phyloP scores from a whole-genome alignment of 2,113 vertebrate genomes.

The Archocentrus centrarchus region DNA sequence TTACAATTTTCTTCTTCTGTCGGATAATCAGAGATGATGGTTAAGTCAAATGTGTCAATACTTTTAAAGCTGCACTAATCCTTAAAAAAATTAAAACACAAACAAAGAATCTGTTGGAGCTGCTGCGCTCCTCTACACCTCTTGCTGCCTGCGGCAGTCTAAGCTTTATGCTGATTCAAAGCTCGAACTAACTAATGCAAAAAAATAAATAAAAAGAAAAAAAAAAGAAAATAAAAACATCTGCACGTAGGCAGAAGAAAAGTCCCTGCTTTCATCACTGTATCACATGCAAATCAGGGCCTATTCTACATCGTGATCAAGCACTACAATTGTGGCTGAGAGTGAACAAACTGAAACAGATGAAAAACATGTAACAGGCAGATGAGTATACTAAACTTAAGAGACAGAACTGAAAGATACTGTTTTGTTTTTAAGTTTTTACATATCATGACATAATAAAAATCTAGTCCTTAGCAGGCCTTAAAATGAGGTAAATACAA shows the following conservation, averaged over 20 bases:
- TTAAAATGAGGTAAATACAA: not conserved
- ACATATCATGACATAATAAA: no score
- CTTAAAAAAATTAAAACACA: not conserved
- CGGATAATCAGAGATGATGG: no score
- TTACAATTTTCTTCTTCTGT: slow-evolving; percentile 9
- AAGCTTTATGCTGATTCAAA: slow-evolving; percentile 17
- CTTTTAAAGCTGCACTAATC: slow-evolving; percentile 13
- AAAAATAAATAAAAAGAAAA: not conserved
- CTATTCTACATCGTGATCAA: not conserved
- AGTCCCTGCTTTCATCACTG: slow-evolving; percentile 4
- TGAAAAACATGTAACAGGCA: slow-evolving; percentile 7
- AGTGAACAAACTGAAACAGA: slow-evolving; percentile 10
- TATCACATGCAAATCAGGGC: slow-evolving; percentile 11
- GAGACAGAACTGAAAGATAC: no score
- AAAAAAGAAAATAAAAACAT: not conserved
- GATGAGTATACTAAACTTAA: not conserved
- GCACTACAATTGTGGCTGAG: not conserved
- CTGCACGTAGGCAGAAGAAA: not conserved
- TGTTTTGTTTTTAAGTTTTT: no score
- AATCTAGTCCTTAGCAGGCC: not conserved
- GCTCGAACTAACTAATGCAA: slow-evolving; percentile 40
- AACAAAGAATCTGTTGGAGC: not conserved
- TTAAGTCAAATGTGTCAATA: not conserved
- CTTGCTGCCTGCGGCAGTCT: slow-evolving; percentile 12
- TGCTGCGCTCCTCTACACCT: slow-evolving; percentile 3